Evolutionary conservation across 92 coral and sea anemone species (phyloP), one percentile per base, ranked within the genome.

Genomic region (Metridium senile): DNA sequence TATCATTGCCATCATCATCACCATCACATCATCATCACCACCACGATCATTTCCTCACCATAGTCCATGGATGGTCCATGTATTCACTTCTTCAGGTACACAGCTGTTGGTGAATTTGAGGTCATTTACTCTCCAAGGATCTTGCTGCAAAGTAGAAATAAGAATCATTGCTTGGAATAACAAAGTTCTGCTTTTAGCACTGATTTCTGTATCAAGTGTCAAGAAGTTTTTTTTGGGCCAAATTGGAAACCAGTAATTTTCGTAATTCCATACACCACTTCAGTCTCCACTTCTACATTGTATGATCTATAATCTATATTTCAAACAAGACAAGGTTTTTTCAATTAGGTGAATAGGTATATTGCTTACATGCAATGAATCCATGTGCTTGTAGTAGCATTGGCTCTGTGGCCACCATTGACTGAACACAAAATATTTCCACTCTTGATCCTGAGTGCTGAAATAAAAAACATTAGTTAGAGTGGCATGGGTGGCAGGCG

Each of bases 361-460:
- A 30, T 2, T 8, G 26, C 47, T 28, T 66, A 77, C 66, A 19
- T 13, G 29, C 18, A 46, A 1, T 8, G 18, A 7, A 22, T 17
- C 21, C 17, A 19, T 11, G 39, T 28, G 20, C 11, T 52, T 47
- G 17, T 62, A 59, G 70, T 87, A 72, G 66, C 99, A 96, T 63
- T 85, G 93, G 28, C 97, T 83, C 70, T 96, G 90, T 1, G 99
- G 93, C 99, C 99, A 96, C 81, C 86, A 91, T 79, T 90, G 99
- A 43, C 97, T 71, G 45, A 71, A 96, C 68, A 87, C 85, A 65
- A 96, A 90, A 63, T 87, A 88, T 26, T 93, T 88, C 87, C 93
- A 96, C 17, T 84, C 34, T 13, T 61, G 71, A 10, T 73, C 56
- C 0, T 30, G 1, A 1, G 20, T 9, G 19, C 67, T 73, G 56